Evolutionary conservation across 2,797 vertebrate genomes (phyloP), one percentile per base, ranked within the genome.

Genomic region (Leptodactylus fallax): DNA sequence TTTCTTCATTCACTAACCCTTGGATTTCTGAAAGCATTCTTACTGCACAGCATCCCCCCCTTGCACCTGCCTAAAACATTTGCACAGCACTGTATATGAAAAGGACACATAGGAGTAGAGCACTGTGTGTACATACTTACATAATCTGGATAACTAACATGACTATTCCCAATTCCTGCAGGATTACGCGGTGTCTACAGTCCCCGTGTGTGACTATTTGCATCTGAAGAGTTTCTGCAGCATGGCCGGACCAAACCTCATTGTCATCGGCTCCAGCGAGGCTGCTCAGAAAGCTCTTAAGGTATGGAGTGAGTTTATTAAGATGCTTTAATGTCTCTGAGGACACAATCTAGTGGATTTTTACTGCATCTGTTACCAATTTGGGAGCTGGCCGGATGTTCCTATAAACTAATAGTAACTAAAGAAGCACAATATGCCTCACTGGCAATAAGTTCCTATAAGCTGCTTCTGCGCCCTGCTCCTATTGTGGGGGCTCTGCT

Each of bases 141-240:
- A 36, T 36, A 36, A 36, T 36, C 36, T 36, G 4, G 53, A 58
- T 14, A 1, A 13, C 6, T 6, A 6, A 36, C 13, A 19, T n/a
- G 21, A 49, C 21, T 21, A 21, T 12, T 3, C 72, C 19, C 7
- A 51, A n/a, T 92, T 56, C 23, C 13, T 19, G 23, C 92, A 99
- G 98, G 98, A 99, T 94, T 99, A 98, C 14, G 97, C 98, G 0
- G 98, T 99, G 89, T 99, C 98, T 51, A 99, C 96, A 0, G 97
- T 99, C n/a, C 97, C 98, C 0, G 97, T 99, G 86, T 83, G 90
- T 49, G 95, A 96, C 4, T 90, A 93, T 49, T 94, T 99, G 90
- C 98, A 99, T 91, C 94, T 99, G 93, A 99, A 99, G 94, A 95
- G 96, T 91, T 97, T 97, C 94, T 99, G 98, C 95, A 99, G 97